phyloP scores from a whole-genome alignment of 2,888 invertebrate species.

The Athrips mouffetella region DNA sequence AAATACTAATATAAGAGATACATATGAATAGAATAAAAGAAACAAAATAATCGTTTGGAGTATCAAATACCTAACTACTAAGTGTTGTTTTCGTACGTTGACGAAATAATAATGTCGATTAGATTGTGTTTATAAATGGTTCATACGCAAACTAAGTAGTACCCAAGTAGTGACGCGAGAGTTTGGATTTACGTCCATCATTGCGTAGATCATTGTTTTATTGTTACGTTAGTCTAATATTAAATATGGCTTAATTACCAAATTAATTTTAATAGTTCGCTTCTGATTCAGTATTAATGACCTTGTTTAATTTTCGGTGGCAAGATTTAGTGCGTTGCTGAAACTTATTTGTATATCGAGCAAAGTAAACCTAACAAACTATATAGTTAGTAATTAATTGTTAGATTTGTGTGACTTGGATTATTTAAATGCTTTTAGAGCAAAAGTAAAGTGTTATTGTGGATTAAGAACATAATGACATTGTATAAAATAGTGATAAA shows the following conservation, averaged over 20 bases:
- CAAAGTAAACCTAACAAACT: slow-evolving; percentile 74
- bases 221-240: slow-evolving; percentile 60
- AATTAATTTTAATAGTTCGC: slow-evolving; percentile 69
- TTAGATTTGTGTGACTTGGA: slow-evolving; percentile 78
- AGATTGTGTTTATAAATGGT: slow-evolving; percentile 46
- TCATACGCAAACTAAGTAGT: slow-evolving; percentile 50
- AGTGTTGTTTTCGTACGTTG: slow-evolving; percentile 72
- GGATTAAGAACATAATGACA: slow-evolving; percentile 78
- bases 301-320: slow-evolving; percentile 56
- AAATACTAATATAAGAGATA: slow-evolving; percentile 75
- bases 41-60: slow-evolving; percentile 71
- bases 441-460: slow-evolving; percentile 76
- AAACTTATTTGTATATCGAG: slow-evolving; percentile 75
- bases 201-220: slow-evolving; percentile 53
- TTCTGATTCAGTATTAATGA: slow-evolving; percentile 74
- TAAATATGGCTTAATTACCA: slow-evolving; percentile 72
- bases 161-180: slow-evolving; percentile 68
- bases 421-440: slow-evolving; percentile 77
- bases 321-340: slow-evolving; percentile 55
- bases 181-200: slow-evolving; percentile 52
- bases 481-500: slow-evolving; percentile 77
- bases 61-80: slow-evolving; percentile 74
- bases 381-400: slow-evolving; percentile 77
- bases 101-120: slow-evolving; percentile 45
- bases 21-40: slow-evolving; percentile 72